Evolutionary conservation across 2,888 invertebrate species (phyloP).

Genomic region (Tenthredo livida): DNA sequence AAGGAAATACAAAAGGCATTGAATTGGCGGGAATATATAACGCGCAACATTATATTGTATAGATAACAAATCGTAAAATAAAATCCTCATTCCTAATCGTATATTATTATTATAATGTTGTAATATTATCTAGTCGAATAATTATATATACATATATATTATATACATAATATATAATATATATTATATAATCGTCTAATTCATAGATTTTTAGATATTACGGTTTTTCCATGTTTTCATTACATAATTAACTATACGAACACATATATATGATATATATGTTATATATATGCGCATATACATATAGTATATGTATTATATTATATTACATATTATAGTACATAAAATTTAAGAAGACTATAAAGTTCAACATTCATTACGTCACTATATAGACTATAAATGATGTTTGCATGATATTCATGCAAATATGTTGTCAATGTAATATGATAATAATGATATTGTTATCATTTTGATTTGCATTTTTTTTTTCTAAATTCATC

Average conservation of each 20-base stretch:
- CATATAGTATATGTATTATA: neutral
- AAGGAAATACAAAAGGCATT: too few relatives aligned
- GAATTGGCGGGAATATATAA: neutral
- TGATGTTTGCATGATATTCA: slow-evolving; percentile 61
- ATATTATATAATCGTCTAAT: neutral
- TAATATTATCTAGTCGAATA: neutral
- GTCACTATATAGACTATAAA: neutral
- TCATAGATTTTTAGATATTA: slow-evolving; percentile 5
- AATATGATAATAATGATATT: slow-evolving; percentile 37
- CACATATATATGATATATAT: neutral
- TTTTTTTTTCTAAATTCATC: neutral
- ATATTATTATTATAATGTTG: slow-evolving; percentile 1
- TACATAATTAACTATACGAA: slow-evolving; percentile 37
- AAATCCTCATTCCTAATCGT: slow-evolving; percentile 9
- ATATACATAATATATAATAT: neutral
- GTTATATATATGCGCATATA: neutral
- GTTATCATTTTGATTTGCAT: neutral
- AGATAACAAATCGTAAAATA: slow-evolving; percentile 9
- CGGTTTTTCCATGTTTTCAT: slow-evolving; percentile 53
- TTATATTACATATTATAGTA: neutral
- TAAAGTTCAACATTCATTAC: slow-evolving; percentile 25
- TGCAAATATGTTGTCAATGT: slow-evolving; percentile 47
- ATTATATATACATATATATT: neutral
- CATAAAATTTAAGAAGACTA: neutral
- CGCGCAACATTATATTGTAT: neutral